phyloP scores from a whole-genome alignment of 2,113 vertebrate genomes.

The Anthoscopus minutus region DNA sequence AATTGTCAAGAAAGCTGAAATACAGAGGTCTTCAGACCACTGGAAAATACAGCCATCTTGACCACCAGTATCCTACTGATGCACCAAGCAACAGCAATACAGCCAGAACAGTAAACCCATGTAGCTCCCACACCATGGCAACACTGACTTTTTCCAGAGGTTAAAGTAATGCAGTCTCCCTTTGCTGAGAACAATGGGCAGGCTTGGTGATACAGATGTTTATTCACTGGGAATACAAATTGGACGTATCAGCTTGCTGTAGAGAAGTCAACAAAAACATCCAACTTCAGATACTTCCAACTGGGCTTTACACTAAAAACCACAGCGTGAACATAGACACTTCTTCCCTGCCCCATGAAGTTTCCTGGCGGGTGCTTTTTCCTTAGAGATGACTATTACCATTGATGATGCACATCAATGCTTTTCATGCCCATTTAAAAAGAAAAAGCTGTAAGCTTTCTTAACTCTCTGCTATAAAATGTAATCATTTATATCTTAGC shows the following conservation, averaged over 20 bases:
- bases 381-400: neutral
- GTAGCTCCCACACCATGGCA: neutral
- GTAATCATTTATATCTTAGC: neutral
- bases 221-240: neutral
- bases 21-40: neutral
- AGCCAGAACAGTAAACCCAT: neutral
- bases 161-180: neutral
- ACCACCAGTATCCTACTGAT: neutral
- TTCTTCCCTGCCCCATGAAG: neutral
- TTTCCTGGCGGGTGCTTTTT: neutral
- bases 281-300: neutral
- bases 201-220: neutral
- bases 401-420: neutral
- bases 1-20: neutral
- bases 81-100: neutral
- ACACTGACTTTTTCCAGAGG: rapidly evolving
- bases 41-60: neutral
- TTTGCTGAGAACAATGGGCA: neutral
- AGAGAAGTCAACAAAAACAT: neutral
- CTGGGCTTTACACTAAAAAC: neutral
- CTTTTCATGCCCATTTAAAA: neutral
- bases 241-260: neutral
- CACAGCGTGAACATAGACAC: neutral
- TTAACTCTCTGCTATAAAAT: neutral
- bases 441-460: neutral